Percentiles rank a stretch among this genome's conserved stretches.
These are phyloP conservation scores for Candoia aspera DNA, from an alignment of 2,113 vertebrate species.

Conservation along the genomic window DNA sequence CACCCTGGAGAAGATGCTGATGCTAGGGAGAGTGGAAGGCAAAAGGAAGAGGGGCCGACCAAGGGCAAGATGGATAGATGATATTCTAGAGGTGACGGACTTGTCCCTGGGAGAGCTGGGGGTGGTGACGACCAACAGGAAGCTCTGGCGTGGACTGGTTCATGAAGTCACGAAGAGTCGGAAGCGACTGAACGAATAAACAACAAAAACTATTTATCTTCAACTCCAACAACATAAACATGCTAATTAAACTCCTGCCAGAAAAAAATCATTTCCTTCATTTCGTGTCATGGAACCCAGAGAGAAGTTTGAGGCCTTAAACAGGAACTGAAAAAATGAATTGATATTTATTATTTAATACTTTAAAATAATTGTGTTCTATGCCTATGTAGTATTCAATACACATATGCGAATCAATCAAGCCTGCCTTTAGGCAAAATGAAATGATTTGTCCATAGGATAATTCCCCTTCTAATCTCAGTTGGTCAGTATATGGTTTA, in stretches of 20 bases:
- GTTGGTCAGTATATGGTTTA: neutral
- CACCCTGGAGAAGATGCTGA: too few relatives aligned
- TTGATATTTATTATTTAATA: slow-evolving; percentile 4
- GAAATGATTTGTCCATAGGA: slow-evolving; percentile 18
- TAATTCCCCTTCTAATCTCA: slow-evolving; percentile 29
- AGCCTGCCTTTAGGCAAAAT: neutral
- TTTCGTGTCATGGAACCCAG: neutral
- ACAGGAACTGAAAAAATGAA: neutral
- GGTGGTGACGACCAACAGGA: too few relatives aligned
- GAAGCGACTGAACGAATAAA: too few relatives aligned
- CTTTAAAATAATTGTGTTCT: slow-evolving; percentile 10
- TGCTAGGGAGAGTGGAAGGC: too few relatives aligned
- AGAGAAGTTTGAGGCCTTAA: neutral
- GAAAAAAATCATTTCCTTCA: neutral
- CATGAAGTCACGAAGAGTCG: too few relatives aligned
- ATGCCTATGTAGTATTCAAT: slow-evolving; percentile 14
- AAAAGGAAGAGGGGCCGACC: too few relatives aligned
- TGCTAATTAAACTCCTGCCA: neutral
- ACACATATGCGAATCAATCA: slow-evolving; percentile 12
- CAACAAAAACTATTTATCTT: neutral
- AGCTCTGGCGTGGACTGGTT: too few relatives aligned
- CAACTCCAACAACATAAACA: neutral
- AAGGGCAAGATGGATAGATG: too few relatives aligned
- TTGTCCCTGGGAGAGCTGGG: too few relatives aligned
- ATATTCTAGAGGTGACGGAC: too few relatives aligned